Evolutionary conservation across 2,797 vertebrate genomes (phyloP).

Genomic region (Lagocephalus sceleratus): DNA sequence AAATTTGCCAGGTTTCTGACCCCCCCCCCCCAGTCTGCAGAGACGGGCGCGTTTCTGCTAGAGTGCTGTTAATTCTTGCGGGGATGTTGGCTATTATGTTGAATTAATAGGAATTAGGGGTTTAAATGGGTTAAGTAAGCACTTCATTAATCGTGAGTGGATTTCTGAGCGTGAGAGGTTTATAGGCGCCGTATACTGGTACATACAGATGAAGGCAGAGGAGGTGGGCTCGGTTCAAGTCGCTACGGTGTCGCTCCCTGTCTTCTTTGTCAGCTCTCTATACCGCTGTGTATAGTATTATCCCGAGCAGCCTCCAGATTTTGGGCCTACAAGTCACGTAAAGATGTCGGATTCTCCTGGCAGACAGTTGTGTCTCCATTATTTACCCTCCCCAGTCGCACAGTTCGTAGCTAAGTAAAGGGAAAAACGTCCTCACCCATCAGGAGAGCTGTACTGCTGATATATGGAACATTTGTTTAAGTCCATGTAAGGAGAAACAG

Average conservation of each 20-base stretch:
- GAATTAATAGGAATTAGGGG: conserved; percentile 84
- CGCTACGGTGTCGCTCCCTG: neutral
- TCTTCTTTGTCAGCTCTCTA: too few relatives aligned
- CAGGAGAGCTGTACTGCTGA: neutral
- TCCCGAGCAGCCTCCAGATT: too few relatives aligned
- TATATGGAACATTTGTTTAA: too few relatives aligned
- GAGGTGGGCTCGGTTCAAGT: conserved; percentile 5
- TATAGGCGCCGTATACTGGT: conserved; percentile 35
- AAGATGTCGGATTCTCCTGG: too few relatives aligned
- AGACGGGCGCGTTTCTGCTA: conserved; percentile 71
- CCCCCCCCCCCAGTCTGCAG: conserved; percentile 44
- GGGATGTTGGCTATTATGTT: conserved; percentile 79
- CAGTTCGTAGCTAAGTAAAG: neutral
- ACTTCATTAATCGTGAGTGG: conserved; percentile 79
- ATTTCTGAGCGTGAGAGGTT: conserved; percentile 59
- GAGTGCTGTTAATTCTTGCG: conserved; percentile 77
- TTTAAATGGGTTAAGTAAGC: conserved; percentile 84
- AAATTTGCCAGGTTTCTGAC: conserved; percentile 78
- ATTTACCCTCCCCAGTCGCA: too few relatives aligned
- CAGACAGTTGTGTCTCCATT: too few relatives aligned
- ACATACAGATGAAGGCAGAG: conserved; percentile 28
- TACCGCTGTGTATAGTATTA: too few relatives aligned
- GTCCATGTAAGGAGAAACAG: too few relatives aligned
- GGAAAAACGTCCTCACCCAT: neutral
- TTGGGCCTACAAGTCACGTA: too few relatives aligned